A percentile compares a stretch with the other conserved stretches of the same genome.
Evolutionary conservation across 2,888 invertebrate species (phyloP).

Genomic region (Chymomyza amoena): DNA sequence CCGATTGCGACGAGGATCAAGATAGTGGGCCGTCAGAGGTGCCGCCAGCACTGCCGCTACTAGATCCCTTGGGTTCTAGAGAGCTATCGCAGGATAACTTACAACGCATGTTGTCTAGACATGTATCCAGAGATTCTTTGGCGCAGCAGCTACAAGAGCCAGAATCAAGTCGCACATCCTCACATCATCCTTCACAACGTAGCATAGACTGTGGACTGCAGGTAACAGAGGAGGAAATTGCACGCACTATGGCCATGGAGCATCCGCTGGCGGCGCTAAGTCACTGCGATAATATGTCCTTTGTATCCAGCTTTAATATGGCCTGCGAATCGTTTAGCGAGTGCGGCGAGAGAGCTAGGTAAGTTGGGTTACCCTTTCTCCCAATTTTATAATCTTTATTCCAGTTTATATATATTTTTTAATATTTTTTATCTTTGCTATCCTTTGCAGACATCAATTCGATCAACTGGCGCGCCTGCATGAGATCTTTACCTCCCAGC

Average conservation of each 20-base stretch:
- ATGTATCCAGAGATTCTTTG: conserved; percentile 83
- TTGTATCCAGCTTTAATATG: conserved; percentile 89
- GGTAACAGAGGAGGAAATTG: conserved; percentile 96
- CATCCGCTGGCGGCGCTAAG: conserved; percentile 93
- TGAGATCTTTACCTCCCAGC: conserved; percentile 88
- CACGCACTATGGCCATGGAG: conserved; percentile 84
- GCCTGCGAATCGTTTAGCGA: conserved; percentile 79
- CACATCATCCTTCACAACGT: conserved; percentile 87
- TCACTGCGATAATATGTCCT: conserved; percentile 91
- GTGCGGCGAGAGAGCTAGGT: conserved; percentile 79
- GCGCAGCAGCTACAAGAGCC: conserved; percentile 77
- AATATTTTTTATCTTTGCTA: too few relatives aligned
- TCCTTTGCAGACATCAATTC: conserved; percentile 81
- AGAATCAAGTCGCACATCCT: conserved; percentile 75
- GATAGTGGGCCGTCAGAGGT: conserved; percentile 90
- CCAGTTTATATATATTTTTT: too few relatives aligned
- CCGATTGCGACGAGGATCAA: conserved; percentile 84
- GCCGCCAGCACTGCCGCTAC: conserved; percentile 89
- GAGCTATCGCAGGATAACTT: conserved; percentile 91
- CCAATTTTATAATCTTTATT: too few relatives aligned
- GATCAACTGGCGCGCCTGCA: conserved; percentile 90
- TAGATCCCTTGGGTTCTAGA: conserved; percentile 88
- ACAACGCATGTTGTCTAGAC: conserved; percentile 80
- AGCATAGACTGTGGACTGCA: conserved; percentile 87
- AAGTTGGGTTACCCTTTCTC: background rate